Percentiles rank a stretch among this genome's conserved stretches.
phyloP scores from a whole-genome alignment of 2,113 vertebrate genomes.

The Pelecanus crispus region DNA sequence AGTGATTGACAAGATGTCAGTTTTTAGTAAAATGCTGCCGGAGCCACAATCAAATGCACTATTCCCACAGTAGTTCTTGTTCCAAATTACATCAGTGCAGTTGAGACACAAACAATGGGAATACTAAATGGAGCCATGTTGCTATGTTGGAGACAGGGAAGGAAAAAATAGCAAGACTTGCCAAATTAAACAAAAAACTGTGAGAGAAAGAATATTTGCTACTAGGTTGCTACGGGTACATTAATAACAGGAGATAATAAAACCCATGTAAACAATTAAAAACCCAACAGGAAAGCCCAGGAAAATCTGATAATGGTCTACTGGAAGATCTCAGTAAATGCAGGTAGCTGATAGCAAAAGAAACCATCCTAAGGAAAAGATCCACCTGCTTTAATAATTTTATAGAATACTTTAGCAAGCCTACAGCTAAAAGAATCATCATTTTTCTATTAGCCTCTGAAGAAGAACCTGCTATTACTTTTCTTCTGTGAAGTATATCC shows the following conservation, averaged over 20 bases:
- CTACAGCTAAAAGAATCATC: background rate
- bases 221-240: conserved; percentile 52
- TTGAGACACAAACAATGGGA: conserved; percentile 67
- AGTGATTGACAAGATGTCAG: conserved; percentile 53
- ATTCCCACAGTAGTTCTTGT: conserved; percentile 59
- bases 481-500: background rate
- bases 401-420: background rate
- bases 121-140: conserved; percentile 64
- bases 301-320: conserved; percentile 26
- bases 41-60: conserved; percentile 52
- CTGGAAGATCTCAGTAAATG: conserved; percentile 1
- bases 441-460: background rate
- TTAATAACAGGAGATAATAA: conserved; percentile 60
- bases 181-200: conserved; percentile 62
- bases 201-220: conserved; percentile 59
- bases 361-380: background rate
- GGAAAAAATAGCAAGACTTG: conserved; percentile 58
- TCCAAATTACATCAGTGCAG: conserved; percentile 66
- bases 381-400: background rate
- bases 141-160: conserved; percentile 62
- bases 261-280: conserved; percentile 50
- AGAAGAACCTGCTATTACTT: background rate
- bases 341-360: background rate
- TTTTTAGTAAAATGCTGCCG: conserved; percentile 50
- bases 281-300: conserved; percentile 5